Conservation (phyloP, 1,140 invertebrate genomes). For the Macrobrachium nipponense region DNA sequence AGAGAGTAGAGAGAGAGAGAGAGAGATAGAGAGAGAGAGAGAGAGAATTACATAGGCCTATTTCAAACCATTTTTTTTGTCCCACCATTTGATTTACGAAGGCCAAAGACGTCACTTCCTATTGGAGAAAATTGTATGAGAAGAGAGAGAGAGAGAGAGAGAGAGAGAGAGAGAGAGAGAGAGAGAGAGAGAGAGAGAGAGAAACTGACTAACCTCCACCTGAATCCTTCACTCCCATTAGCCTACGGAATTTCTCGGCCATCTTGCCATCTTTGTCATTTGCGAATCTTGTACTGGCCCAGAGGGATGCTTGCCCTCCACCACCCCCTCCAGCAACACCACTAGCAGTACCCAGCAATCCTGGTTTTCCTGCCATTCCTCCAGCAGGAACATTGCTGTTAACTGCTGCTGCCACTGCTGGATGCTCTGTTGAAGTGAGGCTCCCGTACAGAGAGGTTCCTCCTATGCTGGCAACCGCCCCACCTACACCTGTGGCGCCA, state of each 20-base stretch:
- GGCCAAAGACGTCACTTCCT: too few relatives aligned
- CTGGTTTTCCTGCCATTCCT: background rate
- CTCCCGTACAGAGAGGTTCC: too few relatives aligned
- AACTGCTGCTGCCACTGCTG: background rate
- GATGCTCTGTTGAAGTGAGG: too few relatives aligned
- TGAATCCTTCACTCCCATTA: constrained; percentile 71
- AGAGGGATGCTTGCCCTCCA: constrained; percentile 48
- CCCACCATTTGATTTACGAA: too few relatives aligned
- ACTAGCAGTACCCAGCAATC: background rate
- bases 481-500: too few relatives aligned
- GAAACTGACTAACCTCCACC: background rate
- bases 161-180: background rate
- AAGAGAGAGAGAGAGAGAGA: background rate
- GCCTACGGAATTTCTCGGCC: constrained; percentile 70
- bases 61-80: too few relatives aligned
- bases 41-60: too few relatives aligned
- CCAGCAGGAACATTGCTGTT: background rate
- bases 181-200: background rate
- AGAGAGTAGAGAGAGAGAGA: too few relatives aligned
- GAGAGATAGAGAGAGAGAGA: too few relatives aligned
- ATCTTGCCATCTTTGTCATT: constrained; percentile 69
- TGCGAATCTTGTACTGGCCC: constrained; percentile 66
- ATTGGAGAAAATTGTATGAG: background rate
- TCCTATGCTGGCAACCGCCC: too few relatives aligned
- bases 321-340: background rate